Percentiles rank a stretch among this genome's conserved stretches.
Conservation (phyloP, 2,888 invertebrate genomes). For the Drosophila neotestacea region DNA sequence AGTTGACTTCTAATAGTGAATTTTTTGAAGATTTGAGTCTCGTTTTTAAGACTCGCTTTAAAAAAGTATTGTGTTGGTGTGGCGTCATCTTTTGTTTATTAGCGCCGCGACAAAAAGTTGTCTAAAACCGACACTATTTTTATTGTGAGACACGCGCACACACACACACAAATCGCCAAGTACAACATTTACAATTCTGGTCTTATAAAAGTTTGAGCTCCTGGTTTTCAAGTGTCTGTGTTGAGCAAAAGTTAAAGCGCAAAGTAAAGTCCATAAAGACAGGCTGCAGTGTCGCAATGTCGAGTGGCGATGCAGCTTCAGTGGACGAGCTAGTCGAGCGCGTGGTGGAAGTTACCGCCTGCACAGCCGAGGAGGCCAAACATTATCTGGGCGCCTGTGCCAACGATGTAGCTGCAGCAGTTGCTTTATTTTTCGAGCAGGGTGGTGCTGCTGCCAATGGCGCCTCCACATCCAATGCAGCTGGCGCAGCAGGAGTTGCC, state of each 20-base stretch:
- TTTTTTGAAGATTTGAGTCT: no score
- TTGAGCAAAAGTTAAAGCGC: conserved; percentile 1
- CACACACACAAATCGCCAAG: no score
- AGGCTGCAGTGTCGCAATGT: conserved; percentile 50
- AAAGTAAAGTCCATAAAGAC: conserved; percentile 18
- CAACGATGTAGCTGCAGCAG: conserved; percentile 83
- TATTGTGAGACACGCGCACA: no score
- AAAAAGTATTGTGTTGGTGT: no score
- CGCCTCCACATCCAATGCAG: conserved; percentile 38
- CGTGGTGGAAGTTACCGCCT: conserved; percentile 83
- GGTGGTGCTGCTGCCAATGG: conserved; percentile 51
- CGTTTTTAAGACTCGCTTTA: no score
- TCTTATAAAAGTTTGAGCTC: conserved; percentile 40
- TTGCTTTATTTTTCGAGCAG: conserved; percentile 82
- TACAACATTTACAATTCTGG: conserved; percentile 29
- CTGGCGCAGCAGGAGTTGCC: conserved; percentile 35
- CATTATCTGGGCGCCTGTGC: conserved; percentile 81
- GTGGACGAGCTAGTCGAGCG: conserved; percentile 73
- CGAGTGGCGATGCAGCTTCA: conserved; percentile 51
- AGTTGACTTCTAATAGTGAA: no score
- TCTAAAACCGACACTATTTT: not conserved
- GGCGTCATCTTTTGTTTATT: no score
- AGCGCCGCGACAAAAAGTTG: no score
- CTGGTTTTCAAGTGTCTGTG: conserved; percentile 28
- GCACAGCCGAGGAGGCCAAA: conserved; percentile 76